Percentiles rank a stretch among this genome's conserved stretches.
These are phyloP conservation scores for Yponomeuta malinellus DNA, from an alignment of 2,888 invertebrate genomes.

Conservation along the genomic window DNA sequence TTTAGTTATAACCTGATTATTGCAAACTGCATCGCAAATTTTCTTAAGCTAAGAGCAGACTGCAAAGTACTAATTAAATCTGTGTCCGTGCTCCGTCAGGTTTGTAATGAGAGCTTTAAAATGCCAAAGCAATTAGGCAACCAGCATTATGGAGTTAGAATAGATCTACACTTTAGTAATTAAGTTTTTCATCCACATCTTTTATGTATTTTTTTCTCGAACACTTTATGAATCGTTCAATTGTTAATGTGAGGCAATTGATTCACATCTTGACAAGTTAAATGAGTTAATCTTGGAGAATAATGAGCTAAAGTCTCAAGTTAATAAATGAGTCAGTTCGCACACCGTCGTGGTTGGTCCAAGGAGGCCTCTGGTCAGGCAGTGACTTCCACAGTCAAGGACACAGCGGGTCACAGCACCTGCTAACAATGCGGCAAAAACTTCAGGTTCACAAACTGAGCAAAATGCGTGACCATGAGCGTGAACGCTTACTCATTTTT, in stretches of 20 bases:
- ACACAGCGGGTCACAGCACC: not conserved
- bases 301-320: slow-evolving; percentile 15
- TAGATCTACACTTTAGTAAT: not conserved
- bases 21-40: not conserved
- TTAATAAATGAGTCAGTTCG: slow-evolving; percentile 20
- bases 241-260: not conserved
- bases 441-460: slow-evolving; percentile 9
- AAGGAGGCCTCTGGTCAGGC: not conserved
- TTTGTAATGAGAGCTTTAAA: not conserved
- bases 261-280: not conserved
- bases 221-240: not conserved
- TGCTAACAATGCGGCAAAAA: slow-evolving; percentile 13
- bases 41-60: not conserved
- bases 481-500: not conserved
- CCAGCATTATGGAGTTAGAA: not conserved
- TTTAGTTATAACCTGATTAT: not conserved
- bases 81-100: not conserved
- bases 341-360: not conserved
- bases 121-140: not conserved
- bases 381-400: slow-evolving; percentile 3
- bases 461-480: slow-evolving; percentile 11
- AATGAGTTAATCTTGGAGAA: slow-evolving; percentile 1
- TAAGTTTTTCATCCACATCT: not conserved
- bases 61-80: not conserved
- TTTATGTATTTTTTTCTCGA: not conserved